These are phyloP conservation scores for Syngnathus typhle DNA, from an alignment of 2,113 vertebrate genomes.

Conservation along the genomic window DNA sequence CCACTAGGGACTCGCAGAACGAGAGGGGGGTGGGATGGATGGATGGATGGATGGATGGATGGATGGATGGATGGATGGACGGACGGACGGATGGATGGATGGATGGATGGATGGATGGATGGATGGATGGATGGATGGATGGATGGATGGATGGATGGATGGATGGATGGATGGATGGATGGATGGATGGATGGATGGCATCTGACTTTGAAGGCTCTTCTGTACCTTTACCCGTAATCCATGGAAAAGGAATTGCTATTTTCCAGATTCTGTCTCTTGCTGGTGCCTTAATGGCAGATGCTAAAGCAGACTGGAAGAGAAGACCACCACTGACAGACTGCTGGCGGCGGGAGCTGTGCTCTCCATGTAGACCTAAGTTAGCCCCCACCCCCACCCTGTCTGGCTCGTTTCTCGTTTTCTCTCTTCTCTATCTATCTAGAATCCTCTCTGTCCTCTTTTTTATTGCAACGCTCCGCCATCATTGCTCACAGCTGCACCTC, in stretches of 20 bases:
- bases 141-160: background rate
- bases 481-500: constrained; percentile 42
- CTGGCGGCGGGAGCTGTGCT: constrained; percentile 59
- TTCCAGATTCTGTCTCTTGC: background rate
- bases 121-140: background rate
- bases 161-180: background rate
- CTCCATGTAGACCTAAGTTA: constrained; percentile 56
- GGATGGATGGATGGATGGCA: background rate
- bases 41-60: background rate
- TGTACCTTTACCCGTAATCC: background rate
- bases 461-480: constrained; percentile 16
- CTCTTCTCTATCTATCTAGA: constrained; percentile 18
- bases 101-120: background rate
- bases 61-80: background rate
- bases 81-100: background rate
- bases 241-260: background rate
- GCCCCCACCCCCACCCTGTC: constrained; percentile 44
- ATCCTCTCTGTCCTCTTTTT: constrained; percentile 31
- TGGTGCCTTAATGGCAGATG: constrained; percentile 77
- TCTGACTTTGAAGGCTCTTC: background rate
- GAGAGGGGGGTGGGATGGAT: too few species aligned
- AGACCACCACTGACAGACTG: constrained; percentile 70
- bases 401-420: constrained; percentile 31
- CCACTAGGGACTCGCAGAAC: background rate
- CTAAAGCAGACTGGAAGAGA: constrained; percentile 75